Evolutionary conservation across 1,140 invertebrate species (phyloP), one percentile per base, ranked within the genome.

Genomic region (Monomorium pharaonis): DNA sequence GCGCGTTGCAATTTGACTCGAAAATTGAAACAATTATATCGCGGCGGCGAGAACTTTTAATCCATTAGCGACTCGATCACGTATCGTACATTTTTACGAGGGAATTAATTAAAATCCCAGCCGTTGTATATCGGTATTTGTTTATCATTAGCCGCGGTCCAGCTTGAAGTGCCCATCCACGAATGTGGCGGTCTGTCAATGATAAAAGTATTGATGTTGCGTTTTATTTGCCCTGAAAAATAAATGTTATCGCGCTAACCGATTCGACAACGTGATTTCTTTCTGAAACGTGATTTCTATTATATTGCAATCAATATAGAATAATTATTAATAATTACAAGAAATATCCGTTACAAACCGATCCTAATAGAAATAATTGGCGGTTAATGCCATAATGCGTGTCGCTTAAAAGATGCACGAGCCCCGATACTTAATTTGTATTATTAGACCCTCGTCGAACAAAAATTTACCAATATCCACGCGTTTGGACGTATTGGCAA

Each of bases 21-120:
- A 85, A 89, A 90, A 90, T 88, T 84, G 67, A 87, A 77, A 90
- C 89, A 87, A 90, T 89, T 83, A 77, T 84, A 84, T 84, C 63
- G 56, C 75, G 72, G 37, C 60, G 65, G 49, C 44, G 18, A 77
- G 75, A 89, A 90, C 86, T 90, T 90, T 90, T 85, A 87, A 88
- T 89, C 54, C 88, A 77, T 86, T 86, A 86, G 56, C 78, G 60
- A 51, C 27, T 65, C 85, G 85, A 89, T 86, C 67, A 69, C 62
- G 60, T 81, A 67, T 77, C 85, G 47, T 70, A 44, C 78, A 78
- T 74, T 72, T 60, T 56, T 44, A 75, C 18, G 30, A 16, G 49
- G 51, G 80, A 67, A 84, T 89, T 80, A 60, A 89, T 75, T 89
- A 89, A 76, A 89, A 74, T 70, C 47, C n/a, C 37, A 56, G 47